phyloP scores from a whole-genome alignment of 2,113 vertebrate species.

The Leuciscus idus region DNA sequence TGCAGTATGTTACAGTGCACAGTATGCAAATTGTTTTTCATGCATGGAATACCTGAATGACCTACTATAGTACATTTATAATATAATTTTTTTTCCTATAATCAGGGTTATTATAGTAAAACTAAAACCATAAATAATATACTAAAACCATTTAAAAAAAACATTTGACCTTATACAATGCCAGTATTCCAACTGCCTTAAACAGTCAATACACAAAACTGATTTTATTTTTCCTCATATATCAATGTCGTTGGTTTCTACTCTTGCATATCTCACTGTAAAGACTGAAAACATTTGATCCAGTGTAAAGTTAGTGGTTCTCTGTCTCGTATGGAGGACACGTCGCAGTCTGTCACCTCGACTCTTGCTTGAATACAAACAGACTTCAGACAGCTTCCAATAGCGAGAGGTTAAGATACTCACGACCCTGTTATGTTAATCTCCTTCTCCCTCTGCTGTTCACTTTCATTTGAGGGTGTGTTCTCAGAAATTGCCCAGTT shows the following conservation, averaged over 20 bases:
- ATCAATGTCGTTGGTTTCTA: neutral
- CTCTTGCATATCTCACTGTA: neutral
- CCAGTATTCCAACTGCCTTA: neutral
- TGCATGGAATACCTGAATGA: too few relatives aligned
- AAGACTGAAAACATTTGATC: neutral
- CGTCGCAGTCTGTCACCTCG: constrained; percentile 48
- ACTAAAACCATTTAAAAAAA: too few relatives aligned
- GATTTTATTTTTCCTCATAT: too few relatives aligned
- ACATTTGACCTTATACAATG: neutral
- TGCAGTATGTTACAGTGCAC: too few relatives aligned
- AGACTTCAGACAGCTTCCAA: constrained; percentile 47
- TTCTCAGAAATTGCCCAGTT: constrained; percentile 24
- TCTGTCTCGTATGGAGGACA: constrained; percentile 47
- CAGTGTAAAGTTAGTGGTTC: neutral
- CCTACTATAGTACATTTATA: too few relatives aligned
- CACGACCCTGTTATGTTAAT: constrained; percentile 29
- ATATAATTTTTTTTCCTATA: too few relatives aligned
- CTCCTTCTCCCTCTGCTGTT: constrained; percentile 12
- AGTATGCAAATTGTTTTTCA: too few relatives aligned
- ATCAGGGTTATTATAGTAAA: too few relatives aligned
- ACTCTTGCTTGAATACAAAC: constrained; percentile 50
- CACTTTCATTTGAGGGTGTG: constrained; percentile 41
- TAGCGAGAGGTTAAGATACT: constrained; percentile 53
- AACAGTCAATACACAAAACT: too few relatives aligned
- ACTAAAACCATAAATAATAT: too few relatives aligned